These are phyloP conservation scores for Hoplias malabaricus DNA, from an alignment of 2,113 vertebrate genomes.

Conservation along the genomic window DNA sequence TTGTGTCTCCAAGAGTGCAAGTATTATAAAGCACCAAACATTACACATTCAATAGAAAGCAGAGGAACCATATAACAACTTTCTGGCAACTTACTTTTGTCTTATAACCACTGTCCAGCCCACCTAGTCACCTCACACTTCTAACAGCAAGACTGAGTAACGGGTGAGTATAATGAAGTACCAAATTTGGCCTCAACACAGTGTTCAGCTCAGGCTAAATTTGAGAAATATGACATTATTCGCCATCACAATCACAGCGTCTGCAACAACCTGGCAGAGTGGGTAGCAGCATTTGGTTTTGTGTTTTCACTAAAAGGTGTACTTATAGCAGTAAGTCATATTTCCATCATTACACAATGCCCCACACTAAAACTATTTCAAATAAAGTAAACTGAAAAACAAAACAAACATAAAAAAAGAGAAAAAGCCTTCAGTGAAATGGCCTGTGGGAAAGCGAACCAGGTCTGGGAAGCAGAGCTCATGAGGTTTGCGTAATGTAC, in stretches of 20 bases:
- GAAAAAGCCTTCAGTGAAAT: constrained; percentile 18
- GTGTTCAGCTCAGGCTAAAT: not conserved
- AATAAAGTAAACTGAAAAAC: not conserved
- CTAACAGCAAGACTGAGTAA: not conserved
- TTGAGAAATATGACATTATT: not conserved
- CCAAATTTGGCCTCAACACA: constrained; percentile 1
- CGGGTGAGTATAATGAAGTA: not conserved
- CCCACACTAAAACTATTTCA: constrained; percentile 3
- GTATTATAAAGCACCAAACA: not conserved
- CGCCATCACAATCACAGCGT: not conserved
- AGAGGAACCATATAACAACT: not conserved
- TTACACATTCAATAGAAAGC: not conserved
- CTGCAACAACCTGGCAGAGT: not conserved
- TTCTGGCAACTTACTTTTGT: not conserved
- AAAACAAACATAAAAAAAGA: not conserved
- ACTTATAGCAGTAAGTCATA: constrained; percentile 24
- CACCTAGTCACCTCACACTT: not conserved
- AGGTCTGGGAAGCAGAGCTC: constrained; percentile 3
- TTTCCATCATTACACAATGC: constrained; percentile 29
- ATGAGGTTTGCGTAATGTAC: constrained; percentile 55
- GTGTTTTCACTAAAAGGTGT: constrained; percentile 5
- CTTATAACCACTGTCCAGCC: not conserved
- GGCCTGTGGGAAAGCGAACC: constrained; percentile 30
- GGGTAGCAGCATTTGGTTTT: constrained; percentile 24
- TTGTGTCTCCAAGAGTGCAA: not conserved